These are phyloP conservation scores for Pituophis catenifer DNA, from an alignment of 2,113 vertebrate genomes.

Conservation along the genomic window DNA sequence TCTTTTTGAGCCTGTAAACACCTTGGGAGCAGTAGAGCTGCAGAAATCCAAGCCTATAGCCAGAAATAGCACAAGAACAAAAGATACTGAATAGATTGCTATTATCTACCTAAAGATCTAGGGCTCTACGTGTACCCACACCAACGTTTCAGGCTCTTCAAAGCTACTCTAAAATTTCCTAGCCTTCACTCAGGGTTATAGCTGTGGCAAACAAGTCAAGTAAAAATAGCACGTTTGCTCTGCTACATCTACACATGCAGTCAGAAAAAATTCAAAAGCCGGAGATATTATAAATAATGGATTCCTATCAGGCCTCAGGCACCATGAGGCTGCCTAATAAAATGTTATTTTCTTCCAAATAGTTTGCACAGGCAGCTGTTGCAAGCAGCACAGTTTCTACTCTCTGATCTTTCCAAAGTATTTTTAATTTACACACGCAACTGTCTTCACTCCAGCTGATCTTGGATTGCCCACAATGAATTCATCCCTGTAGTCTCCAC, in stretches of 20 bases:
- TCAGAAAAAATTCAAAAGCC: background rate
- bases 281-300: background rate
- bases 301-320: background rate
- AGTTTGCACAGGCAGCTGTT: background rate
- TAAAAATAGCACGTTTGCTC: background rate
- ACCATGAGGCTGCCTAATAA: background rate
- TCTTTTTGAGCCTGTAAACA: background rate
- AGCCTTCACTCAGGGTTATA: background rate
- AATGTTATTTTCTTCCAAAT: background rate
- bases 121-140: background rate
- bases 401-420: background rate
- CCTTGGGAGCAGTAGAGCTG: background rate
- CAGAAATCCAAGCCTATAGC: background rate
- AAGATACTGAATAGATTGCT: background rate
- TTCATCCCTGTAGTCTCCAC: background rate
- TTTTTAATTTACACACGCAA: background rate
- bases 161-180: background rate
- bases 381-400: background rate
- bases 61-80: slow-evolving; percentile 10
- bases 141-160: background rate
- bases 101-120: background rate
- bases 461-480: background rate
- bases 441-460: background rate
- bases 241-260: background rate
- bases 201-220: background rate